These are phyloP conservation scores for Halichoerus grypus DNA, from an alignment of 2,113 vertebrate species.

Conservation along the genomic window DNA sequence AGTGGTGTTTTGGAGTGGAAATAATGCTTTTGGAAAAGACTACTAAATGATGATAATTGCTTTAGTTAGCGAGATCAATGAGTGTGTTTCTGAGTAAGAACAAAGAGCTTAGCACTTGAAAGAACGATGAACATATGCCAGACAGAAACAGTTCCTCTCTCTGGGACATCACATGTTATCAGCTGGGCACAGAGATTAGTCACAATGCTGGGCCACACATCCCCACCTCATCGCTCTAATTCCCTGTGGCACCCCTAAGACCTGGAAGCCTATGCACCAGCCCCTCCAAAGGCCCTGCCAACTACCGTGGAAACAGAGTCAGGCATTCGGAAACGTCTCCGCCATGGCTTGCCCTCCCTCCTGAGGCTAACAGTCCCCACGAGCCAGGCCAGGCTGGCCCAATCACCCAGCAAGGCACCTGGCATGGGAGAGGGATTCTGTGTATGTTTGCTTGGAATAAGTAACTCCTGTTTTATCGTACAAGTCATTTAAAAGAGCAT, in stretches of 20 bases:
- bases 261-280: background rate
- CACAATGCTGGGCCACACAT: background rate
- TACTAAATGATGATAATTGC: slow-evolving; percentile 75
- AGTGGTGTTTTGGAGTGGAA: slow-evolving; percentile 77
- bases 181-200: slow-evolving; percentile 20
- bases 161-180: slow-evolving; percentile 32
- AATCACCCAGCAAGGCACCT: background rate
- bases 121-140: slow-evolving; percentile 48
- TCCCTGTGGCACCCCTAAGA: background rate
- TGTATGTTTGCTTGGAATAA: background rate
- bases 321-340: background rate
- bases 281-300: background rate
- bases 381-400: background rate
- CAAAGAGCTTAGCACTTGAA: slow-evolving; percentile 62
- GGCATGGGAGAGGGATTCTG: background rate
- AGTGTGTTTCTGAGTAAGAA: slow-evolving; percentile 62
- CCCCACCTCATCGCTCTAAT: background rate
- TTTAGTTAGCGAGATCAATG: slow-evolving; percentile 75
- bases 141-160: slow-evolving; percentile 53
- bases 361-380: background rate
- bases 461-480: background rate
- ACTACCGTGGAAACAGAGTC: background rate
- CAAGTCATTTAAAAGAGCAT: background rate
- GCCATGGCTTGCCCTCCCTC: background rate
- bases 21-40: slow-evolving; percentile 74